Evolutionary conservation across 37 sponge, comb jelly and placozoan genomes (phyloP).

Genomic region (Spongilla lacustris): DNA sequence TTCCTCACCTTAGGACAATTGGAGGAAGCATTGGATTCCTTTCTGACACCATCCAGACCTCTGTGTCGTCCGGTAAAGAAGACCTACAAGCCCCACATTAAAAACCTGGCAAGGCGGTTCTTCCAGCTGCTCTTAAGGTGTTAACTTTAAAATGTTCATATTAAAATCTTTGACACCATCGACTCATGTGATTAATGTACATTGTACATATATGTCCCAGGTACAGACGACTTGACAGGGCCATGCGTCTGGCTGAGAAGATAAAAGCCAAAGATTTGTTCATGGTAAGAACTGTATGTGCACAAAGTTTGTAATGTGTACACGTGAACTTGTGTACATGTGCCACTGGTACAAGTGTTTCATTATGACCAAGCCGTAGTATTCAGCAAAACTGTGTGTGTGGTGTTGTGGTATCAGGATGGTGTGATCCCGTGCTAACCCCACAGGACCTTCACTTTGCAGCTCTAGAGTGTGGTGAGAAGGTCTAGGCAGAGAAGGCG

Average conservation of each 20-base stretch:
- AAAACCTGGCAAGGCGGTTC: conserved; percentile 61
- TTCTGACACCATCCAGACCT: conserved; percentile 30
- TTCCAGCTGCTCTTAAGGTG: conserved; percentile 60
- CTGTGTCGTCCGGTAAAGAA: not conserved
- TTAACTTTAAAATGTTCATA: not conserved
- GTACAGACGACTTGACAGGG: conserved; percentile 58
- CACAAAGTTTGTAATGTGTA: not conserved
- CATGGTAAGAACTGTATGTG: conserved; percentile 53
- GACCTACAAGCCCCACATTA: conserved; percentile 29
- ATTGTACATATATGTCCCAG: conserved; percentile 5
- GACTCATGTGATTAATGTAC: not conserved
- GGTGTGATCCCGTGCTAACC: too few relatives aligned
- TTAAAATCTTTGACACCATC: too few relatives aligned
- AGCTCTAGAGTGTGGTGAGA: conserved; percentile 38
- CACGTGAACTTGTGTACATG: not conserved
- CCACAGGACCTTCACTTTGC: conserved; percentile 64
- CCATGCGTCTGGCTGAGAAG: conserved; percentile 50
- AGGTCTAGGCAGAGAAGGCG: conserved; percentile 42
- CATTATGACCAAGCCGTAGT: too few relatives aligned
- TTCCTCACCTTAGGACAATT: conserved; percentile 35
- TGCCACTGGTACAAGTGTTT: not conserved
- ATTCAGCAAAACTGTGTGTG: too few relatives aligned
- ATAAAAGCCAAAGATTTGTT: conserved; percentile 59
- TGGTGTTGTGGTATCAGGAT: not conserved
- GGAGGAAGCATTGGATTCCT: conserved; percentile 56